These are phyloP conservation scores for Adelges cooleyi DNA, from an alignment of 1,140 invertebrate species.

Conservation along the genomic window DNA sequence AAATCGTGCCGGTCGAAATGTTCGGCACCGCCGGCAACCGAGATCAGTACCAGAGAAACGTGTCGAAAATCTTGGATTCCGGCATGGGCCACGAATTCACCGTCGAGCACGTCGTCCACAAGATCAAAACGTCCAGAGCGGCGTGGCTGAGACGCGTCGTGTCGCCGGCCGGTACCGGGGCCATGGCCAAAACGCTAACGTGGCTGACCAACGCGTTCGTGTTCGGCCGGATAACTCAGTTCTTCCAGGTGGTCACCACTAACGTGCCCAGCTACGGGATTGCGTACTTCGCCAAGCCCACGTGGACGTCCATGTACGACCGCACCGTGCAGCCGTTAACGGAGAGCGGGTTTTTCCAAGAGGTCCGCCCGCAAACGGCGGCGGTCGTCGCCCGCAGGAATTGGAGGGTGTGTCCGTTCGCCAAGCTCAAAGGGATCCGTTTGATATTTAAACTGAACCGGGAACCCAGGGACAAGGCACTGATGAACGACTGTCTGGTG, in stretches of 20 bases:
- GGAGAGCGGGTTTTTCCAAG: background rate
- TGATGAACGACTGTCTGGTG: background rate
- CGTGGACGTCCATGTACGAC: background rate
- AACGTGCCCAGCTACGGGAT: background rate
- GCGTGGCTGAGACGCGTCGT: background rate
- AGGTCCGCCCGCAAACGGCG: background rate
- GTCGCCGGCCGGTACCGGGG: too few species aligned
- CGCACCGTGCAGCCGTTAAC: background rate
- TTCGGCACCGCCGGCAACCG: background rate
- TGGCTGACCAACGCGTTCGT: conserved; percentile 9
- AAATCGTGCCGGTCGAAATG: background rate
- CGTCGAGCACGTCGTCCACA: background rate
- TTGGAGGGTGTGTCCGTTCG: background rate
- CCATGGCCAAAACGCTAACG: background rate
- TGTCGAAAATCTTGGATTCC: background rate
- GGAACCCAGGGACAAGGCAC: background rate
- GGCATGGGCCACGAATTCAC: background rate
- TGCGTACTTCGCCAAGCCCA: background rate
- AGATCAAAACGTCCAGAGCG: background rate
- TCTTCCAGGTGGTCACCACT: background rate
- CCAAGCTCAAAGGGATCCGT: background rate
- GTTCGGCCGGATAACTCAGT: background rate
- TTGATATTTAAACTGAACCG: conserved; percentile 11
- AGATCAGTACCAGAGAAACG: background rate
- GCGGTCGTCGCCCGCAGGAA: background rate